Evolutionary conservation across 2,888 invertebrate genomes (phyloP).

Genomic region (Troides aeacus): DNA sequence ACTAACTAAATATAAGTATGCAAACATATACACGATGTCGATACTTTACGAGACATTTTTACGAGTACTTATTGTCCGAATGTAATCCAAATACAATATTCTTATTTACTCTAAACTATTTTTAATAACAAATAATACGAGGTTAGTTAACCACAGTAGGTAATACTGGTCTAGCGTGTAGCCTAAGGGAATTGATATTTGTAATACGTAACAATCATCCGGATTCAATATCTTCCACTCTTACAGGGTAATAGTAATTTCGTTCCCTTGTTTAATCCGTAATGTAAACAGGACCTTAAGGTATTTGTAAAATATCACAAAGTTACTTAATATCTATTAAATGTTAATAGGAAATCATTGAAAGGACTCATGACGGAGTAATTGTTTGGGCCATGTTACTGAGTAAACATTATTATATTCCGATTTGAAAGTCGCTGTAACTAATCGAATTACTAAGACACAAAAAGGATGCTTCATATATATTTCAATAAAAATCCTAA

Average conservation of each 20-base stretch:
- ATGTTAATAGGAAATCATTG: no score
- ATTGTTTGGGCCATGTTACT: no score
- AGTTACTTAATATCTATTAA: neutral
- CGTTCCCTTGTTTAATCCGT: neutral
- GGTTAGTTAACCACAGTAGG: slow-evolving; percentile 14
- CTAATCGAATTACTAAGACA: no score
- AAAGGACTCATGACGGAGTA: no score
- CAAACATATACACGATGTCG: no score
- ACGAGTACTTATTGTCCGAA: no score
- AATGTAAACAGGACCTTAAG: neutral
- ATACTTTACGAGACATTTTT: no score
- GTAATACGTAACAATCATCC: slow-evolving; percentile 24
- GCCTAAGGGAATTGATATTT: slow-evolving; percentile 19
- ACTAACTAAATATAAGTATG: no score
- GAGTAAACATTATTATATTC: no score
- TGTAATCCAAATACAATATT: neutral
- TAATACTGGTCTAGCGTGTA: slow-evolving; percentile 8
- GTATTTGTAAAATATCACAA: neutral
- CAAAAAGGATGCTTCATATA: no score
- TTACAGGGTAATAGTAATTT: slow-evolving; percentile 20
- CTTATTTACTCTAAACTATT: neutral
- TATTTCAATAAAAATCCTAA: no score
- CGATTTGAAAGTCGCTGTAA: no score
- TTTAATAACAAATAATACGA: slow-evolving; percentile 17
- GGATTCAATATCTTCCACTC: slow-evolving; percentile 23